phyloP scores from a whole-genome alignment of 2,888 invertebrate genomes.

The Ganaspis brasiliensis region DNA sequence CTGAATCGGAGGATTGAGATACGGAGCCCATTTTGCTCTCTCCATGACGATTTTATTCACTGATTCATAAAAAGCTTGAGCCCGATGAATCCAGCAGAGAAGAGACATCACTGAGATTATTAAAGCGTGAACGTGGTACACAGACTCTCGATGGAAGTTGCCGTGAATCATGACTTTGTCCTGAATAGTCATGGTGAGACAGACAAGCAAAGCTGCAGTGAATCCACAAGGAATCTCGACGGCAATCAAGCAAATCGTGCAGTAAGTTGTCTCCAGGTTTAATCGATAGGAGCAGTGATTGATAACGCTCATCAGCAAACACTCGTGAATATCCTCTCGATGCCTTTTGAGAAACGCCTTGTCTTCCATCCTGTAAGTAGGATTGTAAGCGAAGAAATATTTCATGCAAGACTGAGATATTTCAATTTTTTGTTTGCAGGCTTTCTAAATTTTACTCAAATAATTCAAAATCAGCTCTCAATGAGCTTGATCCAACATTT shows the following conservation, averaged over 20 bases:
- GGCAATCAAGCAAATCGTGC: conserved; percentile 82
- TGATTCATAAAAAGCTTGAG: conserved; percentile 83
- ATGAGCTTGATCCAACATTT: too few species aligned
- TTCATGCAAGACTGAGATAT: too few species aligned
- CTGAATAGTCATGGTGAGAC: conserved; percentile 85
- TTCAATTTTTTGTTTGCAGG: too few species aligned
- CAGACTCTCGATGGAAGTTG: conserved; percentile 66
- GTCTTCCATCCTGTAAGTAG: too few species aligned
- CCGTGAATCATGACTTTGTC: conserved; percentile 76
- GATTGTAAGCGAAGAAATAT: too few species aligned
- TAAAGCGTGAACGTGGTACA: conserved; percentile 84
- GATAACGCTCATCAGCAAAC: conserved; percentile 79
- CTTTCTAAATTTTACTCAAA: too few species aligned
- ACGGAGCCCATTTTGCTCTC: conserved; percentile 84
- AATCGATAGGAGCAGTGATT: conserved; percentile 80
- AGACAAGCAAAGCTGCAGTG: conserved; percentile 83
- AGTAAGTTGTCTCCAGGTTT: conserved; percentile 83
- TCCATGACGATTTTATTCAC: conserved; percentile 83
- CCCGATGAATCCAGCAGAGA: conserved; percentile 85
- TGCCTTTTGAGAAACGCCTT: conserved; percentile 82
- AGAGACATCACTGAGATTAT: conserved; percentile 84
- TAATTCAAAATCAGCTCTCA: too few species aligned
- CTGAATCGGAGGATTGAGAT: conserved; percentile 84
- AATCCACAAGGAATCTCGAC: conserved; percentile 85
- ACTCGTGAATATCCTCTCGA: conserved; percentile 81